Evolutionary conservation across 2,797 vertebrate genomes (phyloP).

Genomic region (Darevskia nairensis): DNA sequence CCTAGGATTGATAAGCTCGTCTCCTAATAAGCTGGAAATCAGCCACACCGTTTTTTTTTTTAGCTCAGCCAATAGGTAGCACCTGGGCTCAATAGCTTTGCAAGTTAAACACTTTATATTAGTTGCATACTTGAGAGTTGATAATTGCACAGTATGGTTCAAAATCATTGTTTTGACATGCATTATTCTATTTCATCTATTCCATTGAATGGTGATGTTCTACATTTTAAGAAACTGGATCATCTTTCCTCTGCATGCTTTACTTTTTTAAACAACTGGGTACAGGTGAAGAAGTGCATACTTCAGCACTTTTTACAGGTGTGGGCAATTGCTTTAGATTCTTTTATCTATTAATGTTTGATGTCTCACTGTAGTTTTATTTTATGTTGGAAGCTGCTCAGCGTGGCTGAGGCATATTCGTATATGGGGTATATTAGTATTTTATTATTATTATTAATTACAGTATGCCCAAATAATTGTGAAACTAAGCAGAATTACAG

Average conservation of each 20-base stretch:
- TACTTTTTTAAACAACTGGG: background rate
- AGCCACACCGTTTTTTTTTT: slow-evolving; percentile 8
- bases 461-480: background rate
- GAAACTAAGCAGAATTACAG: background rate
- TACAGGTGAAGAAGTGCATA: background rate
- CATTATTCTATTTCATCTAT: background rate
- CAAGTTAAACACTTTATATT: background rate
- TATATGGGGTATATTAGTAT: no score
- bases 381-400: no score
- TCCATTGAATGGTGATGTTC: background rate
- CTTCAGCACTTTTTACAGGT: background rate
- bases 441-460: background rate
- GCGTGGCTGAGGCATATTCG: no score
- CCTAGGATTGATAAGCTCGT: background rate
- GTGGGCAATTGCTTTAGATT: background rate
- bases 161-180: background rate
- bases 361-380: no score
- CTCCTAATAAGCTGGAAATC: background rate
- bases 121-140: background rate
- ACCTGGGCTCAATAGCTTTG: slow-evolving; percentile 18
- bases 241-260: background rate
- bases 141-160: background rate
- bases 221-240: background rate
- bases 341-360: background rate
- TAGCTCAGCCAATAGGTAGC: background rate